phyloP scores from a whole-genome alignment of 2,888 invertebrate species.

The Phymatocera aterrima region DNA sequence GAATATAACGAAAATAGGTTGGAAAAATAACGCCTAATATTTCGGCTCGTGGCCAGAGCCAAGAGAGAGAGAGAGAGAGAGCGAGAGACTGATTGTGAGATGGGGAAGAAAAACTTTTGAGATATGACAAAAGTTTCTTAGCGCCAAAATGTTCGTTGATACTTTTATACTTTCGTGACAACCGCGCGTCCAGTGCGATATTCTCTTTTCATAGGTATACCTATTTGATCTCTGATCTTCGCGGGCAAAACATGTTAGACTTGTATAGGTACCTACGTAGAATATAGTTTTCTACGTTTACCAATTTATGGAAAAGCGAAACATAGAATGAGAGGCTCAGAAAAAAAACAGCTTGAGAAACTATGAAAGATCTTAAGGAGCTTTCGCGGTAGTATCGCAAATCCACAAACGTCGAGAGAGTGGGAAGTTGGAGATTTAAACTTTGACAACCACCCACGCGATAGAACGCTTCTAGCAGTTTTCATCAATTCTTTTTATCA shows the following conservation, averaged over 20 bases:
- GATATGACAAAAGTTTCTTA: constrained; percentile 34
- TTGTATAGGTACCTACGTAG: too few species aligned
- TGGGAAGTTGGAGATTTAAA: constrained; percentile 26
- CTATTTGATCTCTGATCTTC: constrained; percentile 23
- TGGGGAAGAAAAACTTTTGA: constrained; percentile 2
- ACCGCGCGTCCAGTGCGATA: not conserved
- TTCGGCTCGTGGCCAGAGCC: not conserved
- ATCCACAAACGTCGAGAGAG: constrained; percentile 19
- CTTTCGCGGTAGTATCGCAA: constrained; percentile 10
- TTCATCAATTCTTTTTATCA: constrained; percentile 35
- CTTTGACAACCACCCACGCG: constrained; percentile 5
- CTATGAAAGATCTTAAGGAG: constrained; percentile 30
- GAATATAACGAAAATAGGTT: constrained; percentile 4
- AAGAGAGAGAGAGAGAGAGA: too few species aligned
- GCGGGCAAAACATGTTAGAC: too few species aligned
- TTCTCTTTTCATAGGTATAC: constrained; percentile 23
- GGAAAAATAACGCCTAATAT: constrained; percentile 40
- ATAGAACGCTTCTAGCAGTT: constrained; percentile 15
- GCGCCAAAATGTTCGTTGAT: constrained; percentile 10
- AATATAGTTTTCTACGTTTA: not conserved
- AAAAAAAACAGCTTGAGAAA: not conserved
- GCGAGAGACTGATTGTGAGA: too few species aligned
- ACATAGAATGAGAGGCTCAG: not conserved
- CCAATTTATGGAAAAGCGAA: constrained; percentile 9
- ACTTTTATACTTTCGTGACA: constrained; percentile 27